A percentile compares a stretch with the other conserved stretches of the same genome.
phyloP scores from a whole-genome alignment of 1,140 invertebrate genomes.

The Drosophila athabasca region DNA sequence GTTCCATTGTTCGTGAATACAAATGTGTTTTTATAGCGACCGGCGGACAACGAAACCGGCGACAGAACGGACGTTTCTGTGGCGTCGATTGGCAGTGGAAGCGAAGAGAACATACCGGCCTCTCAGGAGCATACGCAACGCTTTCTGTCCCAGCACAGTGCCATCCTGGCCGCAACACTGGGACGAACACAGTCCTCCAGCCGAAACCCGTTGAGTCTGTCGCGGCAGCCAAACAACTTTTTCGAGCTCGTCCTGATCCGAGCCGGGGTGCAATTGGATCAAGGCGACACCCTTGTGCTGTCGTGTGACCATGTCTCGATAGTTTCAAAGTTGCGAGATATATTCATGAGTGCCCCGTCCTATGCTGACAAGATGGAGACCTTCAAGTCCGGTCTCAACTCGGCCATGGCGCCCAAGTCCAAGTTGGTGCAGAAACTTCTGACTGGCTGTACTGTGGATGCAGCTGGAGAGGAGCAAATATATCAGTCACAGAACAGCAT shows the following conservation, averaged over 20 bases:
- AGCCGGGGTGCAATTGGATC: slow-evolving; percentile 70
- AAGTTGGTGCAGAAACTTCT: slow-evolving; percentile 81
- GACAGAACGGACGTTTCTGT: slow-evolving; percentile 40
- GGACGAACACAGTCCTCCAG: slow-evolving; percentile 70
- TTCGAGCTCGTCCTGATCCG: slow-evolving; percentile 74
- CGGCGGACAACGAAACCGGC: slow-evolving; percentile 2
- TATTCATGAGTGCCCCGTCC: slow-evolving; percentile 60
- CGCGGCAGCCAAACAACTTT: slow-evolving; percentile 76
- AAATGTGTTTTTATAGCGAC: slow-evolving; percentile 34
- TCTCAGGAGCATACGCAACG: slow-evolving; percentile 80
- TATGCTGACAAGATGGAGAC: slow-evolving; percentile 73
- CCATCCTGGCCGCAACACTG: slow-evolving; percentile 64
- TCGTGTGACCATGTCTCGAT: slow-evolving; percentile 78
- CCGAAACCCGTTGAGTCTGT: slow-evolving; percentile 27
- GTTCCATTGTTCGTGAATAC: background rate
- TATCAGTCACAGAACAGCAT: slow-evolving; percentile 84
- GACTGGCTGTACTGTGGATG: slow-evolving; percentile 66
- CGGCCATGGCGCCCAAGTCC: slow-evolving; percentile 72
- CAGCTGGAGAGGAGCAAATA: slow-evolving; percentile 65
- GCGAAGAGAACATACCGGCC: slow-evolving; percentile 76
- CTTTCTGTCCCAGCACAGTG: slow-evolving; percentile 78
- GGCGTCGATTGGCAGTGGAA: slow-evolving; percentile 31
- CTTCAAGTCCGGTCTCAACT: slow-evolving; percentile 81
- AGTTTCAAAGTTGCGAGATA: slow-evolving; percentile 68
- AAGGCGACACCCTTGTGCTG: slow-evolving; percentile 67